These are phyloP conservation scores for Onthophagus sagittarius DNA, from an alignment of 2,888 invertebrate species.

Conservation along the genomic window DNA sequence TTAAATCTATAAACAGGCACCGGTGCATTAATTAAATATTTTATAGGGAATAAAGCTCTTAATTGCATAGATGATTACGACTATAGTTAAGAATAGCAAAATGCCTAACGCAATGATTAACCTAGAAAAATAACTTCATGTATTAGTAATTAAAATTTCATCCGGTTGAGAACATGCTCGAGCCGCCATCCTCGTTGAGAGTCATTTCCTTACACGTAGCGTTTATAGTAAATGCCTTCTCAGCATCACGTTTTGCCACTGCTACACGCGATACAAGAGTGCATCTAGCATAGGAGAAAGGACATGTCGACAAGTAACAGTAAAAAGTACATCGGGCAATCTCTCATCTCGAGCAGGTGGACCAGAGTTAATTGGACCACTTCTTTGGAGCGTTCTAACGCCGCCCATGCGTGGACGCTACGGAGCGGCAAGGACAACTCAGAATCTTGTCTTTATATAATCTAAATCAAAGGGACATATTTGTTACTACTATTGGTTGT, in stretches of 20 bases:
- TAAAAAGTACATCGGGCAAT: constrained; percentile 8
- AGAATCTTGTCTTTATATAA: neutral
- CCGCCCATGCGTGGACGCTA: constrained; percentile 1
- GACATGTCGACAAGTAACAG: neutral
- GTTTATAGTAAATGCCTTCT: neutral
- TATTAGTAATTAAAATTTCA: too few relatives aligned
- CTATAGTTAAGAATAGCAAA: neutral
- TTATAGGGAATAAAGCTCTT: neutral
- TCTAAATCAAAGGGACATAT: neutral
- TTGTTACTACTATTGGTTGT: neutral
- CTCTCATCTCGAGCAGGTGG: constrained; percentile 7
- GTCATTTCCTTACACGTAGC: neutral
- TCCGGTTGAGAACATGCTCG: too few relatives aligned
- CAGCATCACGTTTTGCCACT: neutral
- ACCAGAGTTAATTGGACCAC: constrained; percentile 4
- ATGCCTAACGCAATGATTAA: too few relatives aligned
- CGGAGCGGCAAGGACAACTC: constrained; percentile 2
- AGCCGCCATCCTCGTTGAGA: neutral
- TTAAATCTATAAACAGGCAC: neutral
- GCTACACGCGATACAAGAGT: neutral
- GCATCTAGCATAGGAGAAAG: neutral
- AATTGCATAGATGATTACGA: neutral
- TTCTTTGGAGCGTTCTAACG: constrained; percentile 5
- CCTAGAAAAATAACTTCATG: too few relatives aligned
- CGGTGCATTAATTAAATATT: neutral